Conservation (phyloP, 2,113 vertebrate species). For the human region GRCh38 chr9:86095501-86096000, state of each 20-base stretch:
- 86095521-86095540: too few relatives aligned
- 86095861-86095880: not conserved
- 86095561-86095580: not conserved
- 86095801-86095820: not conserved
- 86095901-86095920: not conserved
- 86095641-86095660: not conserved
- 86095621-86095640: not conserved
- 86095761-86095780: not conserved
- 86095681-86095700: not conserved
- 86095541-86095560: too few relatives aligned
- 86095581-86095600: not conserved
- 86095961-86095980: not conserved
- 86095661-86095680: not conserved
- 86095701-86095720: not conserved
- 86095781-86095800: not conserved
- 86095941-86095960: not conserved
- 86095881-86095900: not conserved
- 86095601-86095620: not conserved
- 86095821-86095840: not conserved
- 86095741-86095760: not conserved
- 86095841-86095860: not conserved
- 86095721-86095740: not conserved
- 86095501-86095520: too few relatives aligned
- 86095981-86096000: not conserved
- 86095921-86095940: not conserved